Conservation (phyloP, 2,797 vertebrate genomes). For the Danio jaintianensis region DNA sequence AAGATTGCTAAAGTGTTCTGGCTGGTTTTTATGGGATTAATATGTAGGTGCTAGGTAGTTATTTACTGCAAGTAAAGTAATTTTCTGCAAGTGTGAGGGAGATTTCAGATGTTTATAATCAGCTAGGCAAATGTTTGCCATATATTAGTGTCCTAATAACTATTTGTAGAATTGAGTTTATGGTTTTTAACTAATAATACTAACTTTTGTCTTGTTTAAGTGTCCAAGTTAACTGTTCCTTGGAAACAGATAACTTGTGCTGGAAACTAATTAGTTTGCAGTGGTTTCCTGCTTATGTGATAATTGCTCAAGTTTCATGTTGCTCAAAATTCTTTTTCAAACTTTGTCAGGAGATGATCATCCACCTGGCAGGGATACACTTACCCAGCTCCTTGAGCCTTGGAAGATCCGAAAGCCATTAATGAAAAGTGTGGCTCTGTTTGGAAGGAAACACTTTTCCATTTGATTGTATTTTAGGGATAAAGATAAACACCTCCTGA, state of each 20-base stretch:
- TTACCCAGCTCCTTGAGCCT: neutral
- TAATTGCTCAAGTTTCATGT: conserved; percentile 72
- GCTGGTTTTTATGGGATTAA: conserved; percentile 52
- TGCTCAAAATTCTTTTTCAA: too few relatives aligned
- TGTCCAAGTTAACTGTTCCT: conserved; percentile 41
- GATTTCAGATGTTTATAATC: neutral
- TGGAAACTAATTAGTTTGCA: conserved; percentile 76
- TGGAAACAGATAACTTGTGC: conserved; percentile 56
- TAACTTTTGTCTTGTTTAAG: conserved; percentile 32
- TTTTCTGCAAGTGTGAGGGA: neutral
- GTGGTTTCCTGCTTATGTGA: conserved; percentile 81
- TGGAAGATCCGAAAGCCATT: conserved; percentile 66
- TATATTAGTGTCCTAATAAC: conserved; percentile 1
- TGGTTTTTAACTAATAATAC: conserved; percentile 10
- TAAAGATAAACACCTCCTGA: conserved; percentile 83
- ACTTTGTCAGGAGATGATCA: conserved; percentile 50
- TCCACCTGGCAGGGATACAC: neutral
- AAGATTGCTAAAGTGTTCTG: neutral
- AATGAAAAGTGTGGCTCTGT: conserved; percentile 58
- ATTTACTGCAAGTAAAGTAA: too few relatives aligned
- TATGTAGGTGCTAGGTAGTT: conserved; percentile 58
- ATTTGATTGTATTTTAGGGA: conserved; percentile 80
- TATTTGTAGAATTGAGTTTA: neutral
- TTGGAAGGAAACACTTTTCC: conserved; percentile 83
- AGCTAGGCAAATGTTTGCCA: neutral